phyloP scores from a whole-genome alignment of 2,113 vertebrate species.

The Lamprologus speciosus region DNA sequence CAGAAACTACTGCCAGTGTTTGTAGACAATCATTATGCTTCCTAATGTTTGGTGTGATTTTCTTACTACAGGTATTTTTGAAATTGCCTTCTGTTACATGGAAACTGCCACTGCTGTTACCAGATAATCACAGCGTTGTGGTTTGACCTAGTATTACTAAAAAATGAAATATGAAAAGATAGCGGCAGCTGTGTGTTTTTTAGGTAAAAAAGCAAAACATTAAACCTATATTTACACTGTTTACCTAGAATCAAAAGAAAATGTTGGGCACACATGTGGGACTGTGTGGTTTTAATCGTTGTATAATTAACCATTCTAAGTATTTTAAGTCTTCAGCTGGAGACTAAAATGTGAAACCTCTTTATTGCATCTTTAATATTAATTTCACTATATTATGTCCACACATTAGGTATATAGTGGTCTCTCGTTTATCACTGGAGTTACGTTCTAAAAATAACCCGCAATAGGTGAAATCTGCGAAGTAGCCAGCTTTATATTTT shows the following conservation, averaged over 20 bases:
- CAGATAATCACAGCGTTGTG: neutral
- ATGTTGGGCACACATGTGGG: neutral
- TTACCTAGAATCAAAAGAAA: neutral
- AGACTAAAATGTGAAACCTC: neutral
- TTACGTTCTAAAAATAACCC: neutral
- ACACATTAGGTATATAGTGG: neutral
- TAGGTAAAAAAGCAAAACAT: neutral
- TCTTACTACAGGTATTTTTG: neutral
- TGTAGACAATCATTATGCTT: neutral
- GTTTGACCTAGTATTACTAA: neutral
- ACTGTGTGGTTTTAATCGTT: neutral
- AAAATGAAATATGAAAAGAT: neutral
- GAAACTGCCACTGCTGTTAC: neutral
- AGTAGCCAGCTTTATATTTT: neutral
- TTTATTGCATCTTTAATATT: neutral
- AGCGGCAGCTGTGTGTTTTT: neutral
- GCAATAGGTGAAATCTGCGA: accelerated
- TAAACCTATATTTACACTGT: neutral
- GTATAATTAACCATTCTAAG: neutral
- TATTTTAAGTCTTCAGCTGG: neutral
- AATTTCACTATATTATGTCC: neutral
- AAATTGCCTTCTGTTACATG: neutral
- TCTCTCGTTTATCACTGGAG: neutral
- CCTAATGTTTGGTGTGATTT: neutral
- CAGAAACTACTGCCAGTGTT: neutral